Evolutionary conservation across 2,888 invertebrate species (phyloP).

Genomic region (Phaonia tiefii): DNA sequence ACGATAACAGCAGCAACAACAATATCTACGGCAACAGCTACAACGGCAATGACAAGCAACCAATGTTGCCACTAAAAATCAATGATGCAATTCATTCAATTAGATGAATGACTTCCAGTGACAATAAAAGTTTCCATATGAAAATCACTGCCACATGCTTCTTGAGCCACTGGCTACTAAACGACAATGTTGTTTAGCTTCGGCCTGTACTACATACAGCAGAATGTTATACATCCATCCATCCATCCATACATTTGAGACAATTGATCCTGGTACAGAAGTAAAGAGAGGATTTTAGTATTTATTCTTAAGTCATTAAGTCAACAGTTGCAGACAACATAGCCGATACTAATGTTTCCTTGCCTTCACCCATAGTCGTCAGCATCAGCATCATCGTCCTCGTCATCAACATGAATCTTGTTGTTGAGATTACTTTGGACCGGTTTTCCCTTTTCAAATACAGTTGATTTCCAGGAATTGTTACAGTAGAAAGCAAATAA

Average conservation of each 20-base stretch:
- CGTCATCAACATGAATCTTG: slow-evolving; percentile 8
- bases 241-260: slow-evolving; percentile 21
- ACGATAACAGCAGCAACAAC: slow-evolving; percentile 48
- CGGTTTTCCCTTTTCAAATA: slow-evolving; percentile 80
- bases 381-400: not conserved
- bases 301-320: slow-evolving; percentile 64
- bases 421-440: slow-evolving; percentile 59
- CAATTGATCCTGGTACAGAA: slow-evolving; percentile 16
- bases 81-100: slow-evolving; percentile 70
- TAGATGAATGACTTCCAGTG: slow-evolving; percentile 67
- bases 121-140: slow-evolving; percentile 63
- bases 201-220: not conserved
- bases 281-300: slow-evolving; percentile 17
- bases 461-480: slow-evolving; percentile 78
- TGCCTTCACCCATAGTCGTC: not conserved
- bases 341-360: slow-evolving; percentile 40
- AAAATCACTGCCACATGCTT: slow-evolving; percentile 56
- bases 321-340: slow-evolving; percentile 56
- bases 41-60: slow-evolving; percentile 32
- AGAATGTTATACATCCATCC: not conserved
- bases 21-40: slow-evolving; percentile 23
- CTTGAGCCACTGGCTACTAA: not conserved
- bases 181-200: not conserved
- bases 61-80: slow-evolving; percentile 59
- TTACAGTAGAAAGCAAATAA: slow-evolving; percentile 53